Evolutionary conservation across 2,113 vertebrate genomes (phyloP), one percentile per base, ranked within the genome.

Genomic region (Lamprologus speciosus): DNA sequence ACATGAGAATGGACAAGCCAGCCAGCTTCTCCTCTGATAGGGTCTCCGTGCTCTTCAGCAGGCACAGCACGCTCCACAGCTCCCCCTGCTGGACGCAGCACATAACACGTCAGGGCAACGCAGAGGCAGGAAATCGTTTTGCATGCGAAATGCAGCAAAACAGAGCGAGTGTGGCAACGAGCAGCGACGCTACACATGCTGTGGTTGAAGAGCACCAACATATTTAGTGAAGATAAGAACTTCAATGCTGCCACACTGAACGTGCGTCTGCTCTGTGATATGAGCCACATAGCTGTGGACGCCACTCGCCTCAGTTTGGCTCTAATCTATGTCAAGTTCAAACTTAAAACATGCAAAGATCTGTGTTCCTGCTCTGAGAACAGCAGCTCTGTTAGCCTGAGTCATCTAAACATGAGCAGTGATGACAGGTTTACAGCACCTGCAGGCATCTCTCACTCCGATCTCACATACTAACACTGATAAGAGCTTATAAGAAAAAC

Each of bases 1-100:
- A 96, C 97, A 98, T 95, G 89, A 97, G 96, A 55, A 99, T 97
- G 88, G 96, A 96, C 4, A 99, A 94, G 57, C 95, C 94, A n/a
- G 96, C 94, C 86, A 99, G 97, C 93, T 97, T 96, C 3, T 97
- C 96, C 90, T 98, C 97, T 1, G 96, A 96, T 80, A 99, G 94
- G 0, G 94, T 95, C 16, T 96, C 91, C 3, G 94, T 93, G 51
- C 90, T 94, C 91, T 97, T 98, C 57, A 99, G 95, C 88, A 99
- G 95, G 11, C 73, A 54, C 78, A 98, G 60, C 78, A 99, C 93
- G 28, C 93, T 97, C 55, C 90, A 94, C 63, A 99, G 94, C 93
- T 99, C 97, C 82, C 94, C 95, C 97, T 98, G 94, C 75, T 94
- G 91, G n/a, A 83, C 3, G 51, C 19, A 45, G 4, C 1, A 45